Evolutionary conservation across 1,140 invertebrate genomes (phyloP), one percentile per base, ranked within the genome.

Genomic region (Whitmania pigra): DNA sequence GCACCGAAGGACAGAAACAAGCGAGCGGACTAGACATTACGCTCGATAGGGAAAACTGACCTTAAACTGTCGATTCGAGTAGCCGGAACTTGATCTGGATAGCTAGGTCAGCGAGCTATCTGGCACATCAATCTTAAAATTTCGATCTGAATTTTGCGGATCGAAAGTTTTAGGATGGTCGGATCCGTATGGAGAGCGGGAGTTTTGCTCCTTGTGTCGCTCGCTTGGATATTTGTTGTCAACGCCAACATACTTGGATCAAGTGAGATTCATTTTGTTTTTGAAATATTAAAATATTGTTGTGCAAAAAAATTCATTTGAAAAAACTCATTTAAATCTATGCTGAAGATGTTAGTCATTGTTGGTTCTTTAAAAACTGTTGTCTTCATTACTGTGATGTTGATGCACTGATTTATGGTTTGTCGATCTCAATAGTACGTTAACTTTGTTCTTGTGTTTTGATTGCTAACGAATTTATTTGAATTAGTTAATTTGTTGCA

Each of bases 111-210:
- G 43, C 43, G 43, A 49, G 43, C 43, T 49, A 49, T 49, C 43
- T 49, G 43, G 43, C 43, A 49, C 29, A 63, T 63, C 57, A 20
- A 63, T 63, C 57, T 63, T 63, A 63, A 63, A 63, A 63, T 63
- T 63, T 63, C 57, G 57, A 31, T 63, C 57, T 63, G 57, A 63
- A 49, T 63, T 63, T 63, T 31, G 22, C 57, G 57, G 57, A 63
- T 63, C 57, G 57, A 63, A 63, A 25, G 6, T 63, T 63, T 63
- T 63, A 63, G 29, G 57, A 63, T 63, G 57, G 57, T 63, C 57
- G 57, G 57, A 63, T 63, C 57, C 9, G 57, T 63, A 7, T 11
- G 57, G 57, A 63, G 57, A 2, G 57, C 29, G 11, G 57, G 57
- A 31, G 57, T 31, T 25, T 31, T 63, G 15, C 57, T 63, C 29